Base-by-base conservation (phyloP, 2,888 invertebrate species). In the Volucella inanis region DNA sequence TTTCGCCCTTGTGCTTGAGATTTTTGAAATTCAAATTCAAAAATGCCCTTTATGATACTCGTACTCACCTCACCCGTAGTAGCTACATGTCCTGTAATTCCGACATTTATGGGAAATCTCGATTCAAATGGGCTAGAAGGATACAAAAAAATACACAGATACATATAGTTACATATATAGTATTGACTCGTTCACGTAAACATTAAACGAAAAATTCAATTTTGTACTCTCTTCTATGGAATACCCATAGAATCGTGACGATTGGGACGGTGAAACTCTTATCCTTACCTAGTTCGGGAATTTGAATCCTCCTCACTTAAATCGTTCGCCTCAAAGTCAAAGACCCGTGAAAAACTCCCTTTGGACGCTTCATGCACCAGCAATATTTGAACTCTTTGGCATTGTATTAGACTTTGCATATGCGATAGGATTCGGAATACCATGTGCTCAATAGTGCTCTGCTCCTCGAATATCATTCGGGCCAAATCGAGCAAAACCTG, bases 381-480 rank as follows among this genome's bases (percentile, higher is more conserved):
- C 87, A 98, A 94, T 87, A 97, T 96, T 96, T 98, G 98, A 88
- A 98, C 98, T 90, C 98, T 94, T 92, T 98, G 97, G 93, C 98
- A 98, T 92, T 98, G 96, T 88, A 98, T 97, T 87, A 98, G 94
- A 89, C 97, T 97, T 93, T 98, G 97, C 88, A 98, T 98, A 92
- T 98, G 98, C 77, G 97, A 95, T 90, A 98, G 93, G 93, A 98
- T 98, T 93, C 98, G 95, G 89, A 97, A 95, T 82, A 98, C 97
- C 94, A 98, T 97, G 92, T 97, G 97, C 91, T 98, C 98, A 89
- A 98, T 97, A 89, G 98, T 98, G 92, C 97, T 97, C 92, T 98
- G 98, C 92, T 98, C 98, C 91, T 98, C 98, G 91, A 98, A 98
- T 89, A 98, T 97, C 96, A 98, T 98, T 89, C 98, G 94, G n/a